These are phyloP conservation scores for Erythrocebus patas DNA, from an alignment of 2,113 vertebrate species.

Conservation along the genomic window DNA sequence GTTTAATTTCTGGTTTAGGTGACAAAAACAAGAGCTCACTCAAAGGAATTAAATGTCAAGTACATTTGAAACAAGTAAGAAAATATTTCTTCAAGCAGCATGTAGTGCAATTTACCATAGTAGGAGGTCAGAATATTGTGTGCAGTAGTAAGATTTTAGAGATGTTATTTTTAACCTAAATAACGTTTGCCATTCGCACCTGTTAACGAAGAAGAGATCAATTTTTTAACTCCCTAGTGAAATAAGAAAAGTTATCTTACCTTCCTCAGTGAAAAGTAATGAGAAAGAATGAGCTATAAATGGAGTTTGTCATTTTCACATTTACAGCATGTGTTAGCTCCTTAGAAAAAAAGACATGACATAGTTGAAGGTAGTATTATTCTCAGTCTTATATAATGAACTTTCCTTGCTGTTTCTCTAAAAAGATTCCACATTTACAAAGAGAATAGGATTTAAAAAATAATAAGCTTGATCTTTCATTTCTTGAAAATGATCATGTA, in stretches of 20 bases:
- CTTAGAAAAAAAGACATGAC: conserved; percentile 31
- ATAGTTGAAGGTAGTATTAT: conserved; percentile 58
- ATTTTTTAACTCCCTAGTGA: conserved; percentile 64
- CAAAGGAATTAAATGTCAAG: conserved; percentile 67
- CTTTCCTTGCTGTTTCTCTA: conserved; percentile 26
- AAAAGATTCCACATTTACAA: conserved; percentile 20
- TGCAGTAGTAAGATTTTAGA: conserved; percentile 22
- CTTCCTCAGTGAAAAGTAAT: conserved; percentile 60
- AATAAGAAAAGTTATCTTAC: conserved; percentile 56
- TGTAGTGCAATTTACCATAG: conserved; percentile 48
- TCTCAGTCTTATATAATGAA: conserved; percentile 34
- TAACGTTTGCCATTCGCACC: conserved; percentile 54
- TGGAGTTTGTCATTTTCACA: conserved; percentile 69
- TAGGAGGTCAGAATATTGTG: conserved; percentile 40
- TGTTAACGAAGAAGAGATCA: conserved; percentile 58
- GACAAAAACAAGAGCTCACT: conserved; percentile 49
- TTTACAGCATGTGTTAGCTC: conserved; percentile 50
- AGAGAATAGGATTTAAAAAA: neutral
- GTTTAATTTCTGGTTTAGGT: conserved; percentile 50
- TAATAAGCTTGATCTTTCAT: conserved; percentile 1
- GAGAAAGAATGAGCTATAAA: conserved; percentile 66
- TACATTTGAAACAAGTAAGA: conserved; percentile 51
- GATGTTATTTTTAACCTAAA: conserved; percentile 64
- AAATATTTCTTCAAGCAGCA: conserved; percentile 54
- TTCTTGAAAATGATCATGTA: neutral